A percentile compares a stretch with the other conserved stretches of the same genome.
Conservation (phyloP, 2,113 vertebrate species). For the Labeo rohita region DNA sequence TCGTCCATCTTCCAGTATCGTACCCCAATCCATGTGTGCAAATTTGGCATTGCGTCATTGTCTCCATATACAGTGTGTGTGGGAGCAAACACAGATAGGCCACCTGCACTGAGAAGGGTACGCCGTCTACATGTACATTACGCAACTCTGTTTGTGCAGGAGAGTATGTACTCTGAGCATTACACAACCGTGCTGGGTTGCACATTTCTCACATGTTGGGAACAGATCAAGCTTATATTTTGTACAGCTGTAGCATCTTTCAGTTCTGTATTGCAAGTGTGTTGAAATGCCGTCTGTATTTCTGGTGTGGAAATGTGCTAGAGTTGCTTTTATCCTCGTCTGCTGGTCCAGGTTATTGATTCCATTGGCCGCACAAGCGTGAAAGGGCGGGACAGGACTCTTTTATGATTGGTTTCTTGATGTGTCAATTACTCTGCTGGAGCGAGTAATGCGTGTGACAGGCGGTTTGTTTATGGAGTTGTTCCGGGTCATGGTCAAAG, state of each 20-base stretch:
- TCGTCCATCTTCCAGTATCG: slow-evolving; percentile 18
- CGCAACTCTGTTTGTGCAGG: slow-evolving; percentile 29
- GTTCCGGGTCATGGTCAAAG: slow-evolving; percentile 63
- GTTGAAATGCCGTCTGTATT: background rate
- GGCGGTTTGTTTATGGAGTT: slow-evolving; percentile 61
- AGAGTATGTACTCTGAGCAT: slow-evolving; percentile 5
- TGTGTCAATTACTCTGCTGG: slow-evolving; percentile 55
- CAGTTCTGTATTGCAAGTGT: background rate
- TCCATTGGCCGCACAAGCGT: slow-evolving; percentile 49
- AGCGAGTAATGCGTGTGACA: slow-evolving; percentile 63
- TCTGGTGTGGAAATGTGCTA: background rate
- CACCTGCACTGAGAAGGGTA: slow-evolving; percentile 43
- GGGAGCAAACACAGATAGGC: slow-evolving; percentile 45
- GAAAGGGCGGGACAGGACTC: slow-evolving; percentile 51
- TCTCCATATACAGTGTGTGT: slow-evolving; percentile 17
- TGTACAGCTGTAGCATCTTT: background rate
- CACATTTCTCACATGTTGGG: background rate
- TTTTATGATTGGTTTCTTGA: slow-evolving; percentile 58
- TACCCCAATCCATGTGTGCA: background rate
- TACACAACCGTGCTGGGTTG: slow-evolving; percentile 24
- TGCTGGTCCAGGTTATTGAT: slow-evolving; percentile 41
- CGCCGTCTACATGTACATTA: slow-evolving; percentile 18
- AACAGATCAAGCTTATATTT: background rate
- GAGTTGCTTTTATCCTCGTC: background rate
- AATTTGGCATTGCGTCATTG: slow-evolving; percentile 34